Evolutionary conservation across 2,113 vertebrate species (phyloP), one percentile per base, ranked within the genome.

Genomic region (Mesocricetus auratus): DNA sequence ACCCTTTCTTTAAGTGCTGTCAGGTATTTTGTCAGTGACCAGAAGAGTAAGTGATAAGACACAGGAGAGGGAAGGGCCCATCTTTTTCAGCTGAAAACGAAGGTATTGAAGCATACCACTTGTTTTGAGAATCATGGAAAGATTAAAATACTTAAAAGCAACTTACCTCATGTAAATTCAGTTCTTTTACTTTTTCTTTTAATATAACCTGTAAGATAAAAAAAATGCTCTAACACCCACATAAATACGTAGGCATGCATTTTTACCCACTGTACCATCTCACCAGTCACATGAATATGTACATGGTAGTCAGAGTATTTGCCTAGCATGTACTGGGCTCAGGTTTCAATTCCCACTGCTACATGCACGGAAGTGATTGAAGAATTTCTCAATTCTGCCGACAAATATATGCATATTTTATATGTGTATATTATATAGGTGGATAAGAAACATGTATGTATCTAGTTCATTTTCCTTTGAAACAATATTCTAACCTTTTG

Each of bases 101-200:
- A 96, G 42, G 64, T n/a, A 22, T 86, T 91, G 66, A 92, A 86
- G 62, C 45, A 94, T n/a, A 92, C 19, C n/a, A 91, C 0, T 50
- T 75, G 3, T 88, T 78, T 83, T 94, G 86, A 89, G 94, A 96
- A 97, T 26, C 13, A 89, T 92, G 86, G 95, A 66, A 79, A 88
- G 13, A 90, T 81, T 86, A 82, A 92, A 92, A 88, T 1, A 12
- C 8, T 90, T 81, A 69, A 58, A 79, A 58, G 39, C 33, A 86
- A 90, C 99, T 99, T 98, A 99, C 99, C 99, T 99, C 99, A 93
- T 99, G 99, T 75, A 99, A 98, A 98, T 99, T 99, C 98, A 99
- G 98, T 97, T 99, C 99, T 99, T 99, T 99, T 97, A 99, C 99
- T 97, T 99, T 99, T 98, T 99, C 99, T 98, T 99, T 99, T 97